Conservation (phyloP, 2,113 vertebrate genomes). For the Pseudonaja textilis region DNA sequence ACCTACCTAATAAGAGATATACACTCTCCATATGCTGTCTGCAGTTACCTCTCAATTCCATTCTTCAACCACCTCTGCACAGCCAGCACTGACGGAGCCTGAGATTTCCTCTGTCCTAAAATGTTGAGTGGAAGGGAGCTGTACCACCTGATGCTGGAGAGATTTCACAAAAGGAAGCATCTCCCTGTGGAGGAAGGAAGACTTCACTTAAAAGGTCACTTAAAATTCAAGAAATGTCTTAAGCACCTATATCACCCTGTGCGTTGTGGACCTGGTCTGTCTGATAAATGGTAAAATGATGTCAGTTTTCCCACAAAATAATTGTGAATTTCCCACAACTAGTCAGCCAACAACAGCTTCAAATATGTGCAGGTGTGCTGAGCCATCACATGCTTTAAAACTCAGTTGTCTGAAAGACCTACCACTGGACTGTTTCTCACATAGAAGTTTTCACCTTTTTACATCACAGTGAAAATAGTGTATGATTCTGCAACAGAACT, state of each 20-base stretch:
- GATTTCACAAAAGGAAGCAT: background rate
- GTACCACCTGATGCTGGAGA: background rate
- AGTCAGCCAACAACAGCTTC: background rate
- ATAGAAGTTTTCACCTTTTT: background rate
- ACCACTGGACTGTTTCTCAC: background rate
- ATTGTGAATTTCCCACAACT: background rate
- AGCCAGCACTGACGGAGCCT: background rate
- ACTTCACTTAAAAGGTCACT: background rate
- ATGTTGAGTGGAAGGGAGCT: background rate
- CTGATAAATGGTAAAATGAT: background rate
- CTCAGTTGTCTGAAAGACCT: background rate
- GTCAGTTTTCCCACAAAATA: background rate
- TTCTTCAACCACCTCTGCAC: background rate
- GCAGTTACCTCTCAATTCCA: background rate
- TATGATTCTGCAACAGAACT: background rate
- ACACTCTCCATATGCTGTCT: background rate
- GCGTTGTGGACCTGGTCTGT: background rate
- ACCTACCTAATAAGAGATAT: background rate
- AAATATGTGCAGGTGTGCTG: background rate
- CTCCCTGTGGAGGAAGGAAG: background rate
- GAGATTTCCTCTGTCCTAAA: background rate
- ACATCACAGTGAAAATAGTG: background rate
- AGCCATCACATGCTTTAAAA: background rate
- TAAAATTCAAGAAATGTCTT: background rate
- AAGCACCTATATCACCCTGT: background rate